Conservation (phyloP, 2,113 vertebrate genomes). For the Dasyornis broadbenti region DNA sequence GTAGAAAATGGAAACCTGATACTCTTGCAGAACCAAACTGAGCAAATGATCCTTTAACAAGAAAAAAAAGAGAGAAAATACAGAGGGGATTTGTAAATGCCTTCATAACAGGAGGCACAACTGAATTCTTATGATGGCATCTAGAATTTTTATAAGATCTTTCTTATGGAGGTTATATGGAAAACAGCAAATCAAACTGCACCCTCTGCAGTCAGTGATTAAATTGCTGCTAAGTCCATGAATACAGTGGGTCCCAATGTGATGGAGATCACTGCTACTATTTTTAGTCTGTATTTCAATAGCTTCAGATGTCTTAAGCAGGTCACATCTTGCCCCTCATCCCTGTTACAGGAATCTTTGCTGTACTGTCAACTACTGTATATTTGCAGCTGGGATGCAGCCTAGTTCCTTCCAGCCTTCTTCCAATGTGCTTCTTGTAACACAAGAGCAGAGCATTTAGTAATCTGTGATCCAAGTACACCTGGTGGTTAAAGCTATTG, state of each 20-base stretch:
- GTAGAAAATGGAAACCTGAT: neutral
- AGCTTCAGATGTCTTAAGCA: neutral
- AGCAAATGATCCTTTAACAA: neutral
- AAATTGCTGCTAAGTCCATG: neutral
- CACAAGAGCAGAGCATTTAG: neutral
- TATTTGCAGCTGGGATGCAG: neutral
- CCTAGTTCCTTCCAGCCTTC: neutral
- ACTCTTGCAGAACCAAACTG: neutral
- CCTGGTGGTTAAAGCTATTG: neutral
- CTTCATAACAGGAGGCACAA: neutral
- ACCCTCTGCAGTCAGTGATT: neutral
- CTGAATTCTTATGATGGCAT: neutral
- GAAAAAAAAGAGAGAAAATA: neutral
- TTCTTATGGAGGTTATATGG: neutral
- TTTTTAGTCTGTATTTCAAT: neutral
- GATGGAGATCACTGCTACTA: neutral
- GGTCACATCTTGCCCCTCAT: neutral
- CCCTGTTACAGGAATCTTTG: neutral
- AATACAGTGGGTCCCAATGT: neutral
- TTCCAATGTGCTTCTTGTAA: neutral
- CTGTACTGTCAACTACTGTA: neutral
- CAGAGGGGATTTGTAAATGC: neutral
- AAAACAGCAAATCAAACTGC: neutral
- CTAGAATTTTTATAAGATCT: neutral
- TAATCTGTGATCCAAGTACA: neutral